Percentiles rank a stretch among this genome's conserved stretches.
These are phyloP conservation scores for Oopsacas minuta DNA, from an alignment of 37 sponge, comb jelly and placozoan genomes.

Conservation along the genomic window DNA sequence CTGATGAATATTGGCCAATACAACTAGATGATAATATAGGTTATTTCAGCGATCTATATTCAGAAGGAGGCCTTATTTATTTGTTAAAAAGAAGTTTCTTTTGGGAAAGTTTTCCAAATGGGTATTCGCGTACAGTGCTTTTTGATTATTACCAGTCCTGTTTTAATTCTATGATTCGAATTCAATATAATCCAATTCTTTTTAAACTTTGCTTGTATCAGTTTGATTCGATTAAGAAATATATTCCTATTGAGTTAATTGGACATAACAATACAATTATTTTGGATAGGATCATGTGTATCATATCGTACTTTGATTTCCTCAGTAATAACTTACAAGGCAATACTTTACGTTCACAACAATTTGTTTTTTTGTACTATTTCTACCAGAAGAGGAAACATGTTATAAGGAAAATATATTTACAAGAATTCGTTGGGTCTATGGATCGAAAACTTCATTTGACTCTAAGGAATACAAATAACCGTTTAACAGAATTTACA, in stretches of 20 bases:
- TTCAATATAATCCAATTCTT: neutral
- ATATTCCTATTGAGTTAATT: neutral
- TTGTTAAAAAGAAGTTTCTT: neutral
- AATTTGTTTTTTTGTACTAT: neutral
- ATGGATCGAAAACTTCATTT: neutral
- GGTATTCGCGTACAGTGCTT: too few relatives aligned
- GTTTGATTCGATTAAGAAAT: neutral
- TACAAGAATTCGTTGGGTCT: neutral
- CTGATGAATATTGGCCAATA: neutral
- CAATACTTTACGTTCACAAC: neutral
- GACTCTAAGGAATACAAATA: too few relatives aligned
- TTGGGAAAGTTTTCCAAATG: neutral
- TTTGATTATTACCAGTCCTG: neutral
- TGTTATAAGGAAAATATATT: neutral
- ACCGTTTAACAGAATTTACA: too few relatives aligned
- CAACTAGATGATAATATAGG: neutral
- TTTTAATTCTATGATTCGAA: neutral
- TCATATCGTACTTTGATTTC: neutral
- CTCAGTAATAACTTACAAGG: neutral
- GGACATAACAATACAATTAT: neutral
- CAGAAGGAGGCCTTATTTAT: neutral
- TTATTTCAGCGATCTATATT: neutral
- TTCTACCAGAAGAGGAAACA: neutral
- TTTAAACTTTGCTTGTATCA: neutral
- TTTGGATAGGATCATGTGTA: neutral